Base-by-base conservation (phyloP, 64 coral and sea anemone species). In the Stichodactyla mertensii region DNA sequence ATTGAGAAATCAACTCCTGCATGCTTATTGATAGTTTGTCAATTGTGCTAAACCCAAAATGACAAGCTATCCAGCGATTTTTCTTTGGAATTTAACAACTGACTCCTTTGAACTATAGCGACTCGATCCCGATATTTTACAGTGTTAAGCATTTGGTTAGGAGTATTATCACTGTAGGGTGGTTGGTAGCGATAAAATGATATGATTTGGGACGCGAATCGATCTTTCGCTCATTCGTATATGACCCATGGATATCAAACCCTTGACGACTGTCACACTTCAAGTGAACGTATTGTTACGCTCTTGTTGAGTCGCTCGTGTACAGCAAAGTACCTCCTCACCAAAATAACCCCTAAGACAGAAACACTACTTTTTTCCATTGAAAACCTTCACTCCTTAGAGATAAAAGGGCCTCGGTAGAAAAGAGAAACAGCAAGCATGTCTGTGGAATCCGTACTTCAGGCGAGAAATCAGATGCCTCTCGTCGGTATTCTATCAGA, bases 11-110 rank as follows among this genome's bases (percentile, higher is more conserved):
- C 69, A 13, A 74, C 69, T 74, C 26, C 69, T 74, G 24, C 62
- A 74, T 13, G 69, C 4, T 74, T 74, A 74, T 74, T 74, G 69
- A 74, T 74, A 31, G 80, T 82, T n/a, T 82, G 80, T 82, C 80
- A 82, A 82, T 27, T 82, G 80, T 82, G 28, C 16, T 82, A 54
- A 57, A n/a, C 55, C 55, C 13, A 12, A 82, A 55, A 82, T 82
- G 80, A 28, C 69, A 74, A 66, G 22, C 8, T 11, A 13, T 22
- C 16, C 22, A 74, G 24, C 69, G 69, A 27, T 71, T 74, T 74
- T 31, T 10, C 69, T 12, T 19, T 31, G 69, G 12, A 74, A 13
- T n/a, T n/a, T 7, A 66, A 66, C 62, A 27, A 10, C 24, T 27
- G 24, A 27, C 23, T 31, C 69, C 69, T 74, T 74, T 74, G 69